Percentiles rank a stretch among this genome's conserved stretches.
These are phyloP conservation scores for Spea bombifrons DNA, from an alignment of 2,113 vertebrate species.

Conservation along the genomic window DNA sequence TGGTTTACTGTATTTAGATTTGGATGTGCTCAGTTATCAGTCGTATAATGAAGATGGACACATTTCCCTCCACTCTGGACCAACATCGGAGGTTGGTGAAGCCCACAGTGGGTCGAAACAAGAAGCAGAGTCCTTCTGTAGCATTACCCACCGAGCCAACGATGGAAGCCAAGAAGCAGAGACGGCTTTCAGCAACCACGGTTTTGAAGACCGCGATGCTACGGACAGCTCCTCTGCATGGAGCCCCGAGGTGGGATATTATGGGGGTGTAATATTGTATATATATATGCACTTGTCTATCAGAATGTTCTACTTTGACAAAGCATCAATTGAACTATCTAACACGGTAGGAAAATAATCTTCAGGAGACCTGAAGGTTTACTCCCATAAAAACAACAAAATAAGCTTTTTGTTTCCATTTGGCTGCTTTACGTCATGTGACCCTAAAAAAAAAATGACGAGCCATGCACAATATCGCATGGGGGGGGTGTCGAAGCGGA, in stretches of 20 bases:
- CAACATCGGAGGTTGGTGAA: constrained; percentile 40
- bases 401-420: too few species aligned
- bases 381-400: too few species aligned
- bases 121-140: constrained; percentile 43
- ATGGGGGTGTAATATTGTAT: too few species aligned
- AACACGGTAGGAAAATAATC: too few species aligned
- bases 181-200: constrained; percentile 58
- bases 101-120: constrained; percentile 45
- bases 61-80: constrained; percentile 55
- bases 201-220: constrained; percentile 66
- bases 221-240: constrained; percentile 78
- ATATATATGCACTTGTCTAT: too few species aligned
- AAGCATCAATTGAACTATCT: too few species aligned
- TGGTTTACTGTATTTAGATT: constrained; percentile 63
- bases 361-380: too few species aligned
- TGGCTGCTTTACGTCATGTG: too few species aligned
- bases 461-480: too few species aligned
- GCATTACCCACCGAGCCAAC: constrained; percentile 50
- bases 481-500: too few species aligned
- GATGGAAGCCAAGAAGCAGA: constrained; percentile 66
- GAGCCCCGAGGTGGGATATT: constrained; percentile 79
- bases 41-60: constrained; percentile 60
- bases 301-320: too few species aligned
- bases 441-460: too few species aligned
- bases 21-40: constrained; percentile 68